Conservation (phyloP, 2,888 invertebrate genomes). For the Xylota sylvarum region DNA sequence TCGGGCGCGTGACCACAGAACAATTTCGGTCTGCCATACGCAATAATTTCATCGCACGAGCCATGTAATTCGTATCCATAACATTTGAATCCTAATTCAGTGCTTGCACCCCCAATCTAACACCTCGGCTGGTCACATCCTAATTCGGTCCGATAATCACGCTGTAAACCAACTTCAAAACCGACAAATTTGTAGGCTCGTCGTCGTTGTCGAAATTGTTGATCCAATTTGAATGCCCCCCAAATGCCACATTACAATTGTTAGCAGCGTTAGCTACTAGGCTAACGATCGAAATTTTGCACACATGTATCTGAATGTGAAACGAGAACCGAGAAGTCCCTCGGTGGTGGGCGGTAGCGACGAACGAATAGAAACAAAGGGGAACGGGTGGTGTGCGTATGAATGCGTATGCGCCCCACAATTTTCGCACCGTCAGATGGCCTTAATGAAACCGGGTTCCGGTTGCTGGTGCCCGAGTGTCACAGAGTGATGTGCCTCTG, state of each 20-base stretch:
- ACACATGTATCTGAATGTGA: constrained; percentile 36
- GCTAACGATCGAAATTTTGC: constrained; percentile 64
- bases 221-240: constrained; percentile 74
- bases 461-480: constrained; percentile 46
- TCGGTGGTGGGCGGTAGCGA: constrained; percentile 4
- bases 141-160: constrained; percentile 75
- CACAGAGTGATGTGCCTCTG: constrained; percentile 46
- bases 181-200: constrained; percentile 65
- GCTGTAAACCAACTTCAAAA: constrained; percentile 75
- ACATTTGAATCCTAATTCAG: constrained; percentile 51
- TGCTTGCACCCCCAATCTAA: constrained; percentile 16
- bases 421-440: constrained; percentile 74
- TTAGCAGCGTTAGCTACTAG: constrained; percentile 66
- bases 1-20: constrained; percentile 51
- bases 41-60: constrained; percentile 63
- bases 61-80: constrained; percentile 62
- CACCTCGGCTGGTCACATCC: constrained; percentile 69
- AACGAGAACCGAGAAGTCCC: constrained; percentile 32
- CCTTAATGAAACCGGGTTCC: constrained; percentile 65
- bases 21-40: constrained; percentile 58
- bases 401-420: constrained; percentile 64
- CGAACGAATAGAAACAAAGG: not conserved
- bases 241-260: constrained; percentile 76
- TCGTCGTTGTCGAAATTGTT: constrained; percentile 65
- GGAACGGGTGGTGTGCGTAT: constrained; percentile 27